Conservation (phyloP, 2,113 vertebrate genomes). For the Delphinus delphis region DNA sequence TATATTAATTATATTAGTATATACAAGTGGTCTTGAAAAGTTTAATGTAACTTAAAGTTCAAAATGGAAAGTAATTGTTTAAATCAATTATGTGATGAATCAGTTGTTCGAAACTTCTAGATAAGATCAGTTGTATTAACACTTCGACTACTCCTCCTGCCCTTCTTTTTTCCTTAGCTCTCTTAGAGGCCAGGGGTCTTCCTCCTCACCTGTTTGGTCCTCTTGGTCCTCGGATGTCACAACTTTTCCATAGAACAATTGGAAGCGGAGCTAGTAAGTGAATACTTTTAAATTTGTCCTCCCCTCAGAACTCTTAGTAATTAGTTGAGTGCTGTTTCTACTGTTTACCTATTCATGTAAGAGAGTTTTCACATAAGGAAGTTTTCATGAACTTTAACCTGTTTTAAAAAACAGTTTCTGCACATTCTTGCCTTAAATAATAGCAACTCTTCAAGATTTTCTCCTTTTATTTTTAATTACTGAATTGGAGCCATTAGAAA, state of each 20-base stretch:
- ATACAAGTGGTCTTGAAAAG: neutral
- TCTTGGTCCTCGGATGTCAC: constrained; percentile 98
- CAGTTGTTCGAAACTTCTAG: constrained; percentile 34
- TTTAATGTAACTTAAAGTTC: constrained; percentile 34
- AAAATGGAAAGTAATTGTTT: constrained; percentile 13
- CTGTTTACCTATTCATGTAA: constrained; percentile 22
- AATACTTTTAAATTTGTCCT: constrained; percentile 55
- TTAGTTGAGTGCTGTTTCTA: constrained; percentile 15
- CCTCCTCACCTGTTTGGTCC: constrained; percentile 99
- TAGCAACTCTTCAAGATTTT: neutral
- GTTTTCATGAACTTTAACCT: neutral
- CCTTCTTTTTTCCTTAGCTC: constrained; percentile 85
- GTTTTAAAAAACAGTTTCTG: constrained; percentile 12
- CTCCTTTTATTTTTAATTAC: constrained; percentile 12
- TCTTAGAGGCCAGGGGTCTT: constrained; percentile 98
- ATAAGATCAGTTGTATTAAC: constrained; percentile 28
- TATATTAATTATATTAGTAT: neutral
- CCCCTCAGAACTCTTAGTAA: neutral
- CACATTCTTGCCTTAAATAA: neutral
- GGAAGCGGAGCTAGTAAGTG: constrained; percentile 99
- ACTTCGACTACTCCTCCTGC: neutral
- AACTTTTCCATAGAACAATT: constrained; percentile 99
- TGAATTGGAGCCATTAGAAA: constrained; percentile 12
- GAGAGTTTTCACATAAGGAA: neutral
- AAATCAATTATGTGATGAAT: neutral